Percentiles rank a stretch among this genome's conserved stretches.
Conservation (phyloP, 2,888 invertebrate species). For the Mythimna impura region DNA sequence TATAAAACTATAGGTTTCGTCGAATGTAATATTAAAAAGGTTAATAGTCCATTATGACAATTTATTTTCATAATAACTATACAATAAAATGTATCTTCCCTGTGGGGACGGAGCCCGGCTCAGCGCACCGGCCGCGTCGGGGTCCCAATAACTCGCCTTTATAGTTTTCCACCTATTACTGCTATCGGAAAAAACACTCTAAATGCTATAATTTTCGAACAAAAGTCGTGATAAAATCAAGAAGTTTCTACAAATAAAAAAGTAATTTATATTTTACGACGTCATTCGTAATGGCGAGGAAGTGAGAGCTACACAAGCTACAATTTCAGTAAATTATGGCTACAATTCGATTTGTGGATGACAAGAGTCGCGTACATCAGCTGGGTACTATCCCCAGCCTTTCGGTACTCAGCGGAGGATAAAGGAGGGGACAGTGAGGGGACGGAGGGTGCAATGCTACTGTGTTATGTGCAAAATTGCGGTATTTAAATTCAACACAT, state of each 20-base stretch:
- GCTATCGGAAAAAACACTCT: constrained; percentile 56
- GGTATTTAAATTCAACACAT: constrained; percentile 44
- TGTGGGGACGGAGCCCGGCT: constrained; percentile 15
- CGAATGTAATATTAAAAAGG: constrained; percentile 54
- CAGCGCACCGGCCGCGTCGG: background rate
- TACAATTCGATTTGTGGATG: constrained; percentile 52
- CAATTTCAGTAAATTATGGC: constrained; percentile 50
- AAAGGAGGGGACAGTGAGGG: constrained; percentile 35
- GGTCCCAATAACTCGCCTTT: constrained; percentile 30
- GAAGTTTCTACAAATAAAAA: constrained; percentile 55
- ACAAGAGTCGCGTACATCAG: constrained; percentile 47
- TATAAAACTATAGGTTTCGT: constrained; percentile 55
- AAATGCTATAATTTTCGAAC: constrained; percentile 58
- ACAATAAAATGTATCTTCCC: constrained; percentile 48
- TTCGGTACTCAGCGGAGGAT: constrained; percentile 18
- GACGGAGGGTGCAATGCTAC: constrained; percentile 34
- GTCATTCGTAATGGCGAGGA: constrained; percentile 25
- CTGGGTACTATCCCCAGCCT: constrained; percentile 28
- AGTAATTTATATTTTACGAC: constrained; percentile 46
- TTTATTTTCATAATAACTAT: constrained; percentile 51
- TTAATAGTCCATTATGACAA: constrained; percentile 58
- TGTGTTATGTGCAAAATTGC: constrained; percentile 30
- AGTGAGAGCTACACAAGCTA: constrained; percentile 34
- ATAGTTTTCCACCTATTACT: constrained; percentile 57
- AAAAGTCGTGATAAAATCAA: constrained; percentile 50